Percentiles rank a stretch among this genome's conserved stretches.
phyloP scores from a whole-genome alignment of 1,140 invertebrate species.

The Euglossa dilemma region DNA sequence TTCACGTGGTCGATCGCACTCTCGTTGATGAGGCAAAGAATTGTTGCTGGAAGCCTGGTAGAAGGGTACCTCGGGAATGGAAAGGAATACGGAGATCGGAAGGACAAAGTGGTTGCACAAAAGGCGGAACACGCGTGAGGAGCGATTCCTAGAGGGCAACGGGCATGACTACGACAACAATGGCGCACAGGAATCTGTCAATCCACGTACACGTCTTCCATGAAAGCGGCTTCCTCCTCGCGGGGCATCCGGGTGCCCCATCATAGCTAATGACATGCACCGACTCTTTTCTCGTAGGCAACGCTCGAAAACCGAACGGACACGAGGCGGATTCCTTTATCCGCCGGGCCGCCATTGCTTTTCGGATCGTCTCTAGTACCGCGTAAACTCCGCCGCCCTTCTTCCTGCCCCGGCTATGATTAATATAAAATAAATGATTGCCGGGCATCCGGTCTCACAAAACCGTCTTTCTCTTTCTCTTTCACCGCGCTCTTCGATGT shows the following conservation, averaged over 20 bases:
- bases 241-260: conserved; percentile 76
- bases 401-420: conserved; percentile 75
- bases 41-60: too few species aligned
- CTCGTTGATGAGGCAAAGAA: too few species aligned
- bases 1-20: too few species aligned
- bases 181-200: conserved; percentile 80
- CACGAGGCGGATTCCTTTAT: conserved; percentile 56
- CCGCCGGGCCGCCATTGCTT: conserved; percentile 21
- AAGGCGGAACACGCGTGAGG: conserved; percentile 53
- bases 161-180: conserved; percentile 80
- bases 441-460: conserved; percentile 80
- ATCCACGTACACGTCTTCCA: conserved; percentile 78
- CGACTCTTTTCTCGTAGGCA: conserved; percentile 66
- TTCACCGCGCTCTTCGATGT: conserved; percentile 26
- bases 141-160: conserved; percentile 72
- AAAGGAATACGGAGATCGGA: not conserved
- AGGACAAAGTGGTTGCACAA: conserved; percentile 32
- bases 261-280: conserved; percentile 81
- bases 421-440: conserved; percentile 83
- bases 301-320: conserved; percentile 62
- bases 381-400: conserved; percentile 53
- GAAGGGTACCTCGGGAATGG: too few species aligned
- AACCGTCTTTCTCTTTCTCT: conserved; percentile 56
- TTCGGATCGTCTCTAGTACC: conserved; percentile 28
- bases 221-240: conserved; percentile 76